These are phyloP conservation scores for Megaceryle torquata DNA, from an alignment of 2,113 vertebrate genomes.

Conservation along the genomic window DNA sequence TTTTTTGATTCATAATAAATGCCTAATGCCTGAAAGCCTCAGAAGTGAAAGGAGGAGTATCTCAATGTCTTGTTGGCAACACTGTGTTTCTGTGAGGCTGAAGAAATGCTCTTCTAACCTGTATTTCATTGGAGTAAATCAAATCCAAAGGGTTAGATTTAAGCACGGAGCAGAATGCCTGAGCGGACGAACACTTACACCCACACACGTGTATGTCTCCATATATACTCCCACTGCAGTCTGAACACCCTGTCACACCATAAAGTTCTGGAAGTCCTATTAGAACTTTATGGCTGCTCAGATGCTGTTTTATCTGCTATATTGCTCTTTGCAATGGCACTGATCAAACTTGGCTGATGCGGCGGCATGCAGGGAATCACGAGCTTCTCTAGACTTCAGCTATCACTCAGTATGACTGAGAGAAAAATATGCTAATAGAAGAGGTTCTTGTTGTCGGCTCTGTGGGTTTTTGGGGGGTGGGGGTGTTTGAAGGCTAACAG, in stretches of 20 bases:
- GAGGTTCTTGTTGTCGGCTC: neutral
- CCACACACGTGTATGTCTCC: neutral
- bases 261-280: neutral
- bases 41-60: neutral
- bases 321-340: neutral
- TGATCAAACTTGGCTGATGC: neutral
- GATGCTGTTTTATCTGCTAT: neutral
- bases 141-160: neutral
- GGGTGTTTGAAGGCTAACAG: neutral
- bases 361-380: neutral
- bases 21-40: slow-evolving; percentile 7
- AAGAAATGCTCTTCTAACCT: neutral
- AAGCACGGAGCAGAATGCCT: neutral
- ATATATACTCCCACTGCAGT: neutral
- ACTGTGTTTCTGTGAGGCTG: neutral
- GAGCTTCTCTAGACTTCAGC: neutral
- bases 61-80: neutral
- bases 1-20: slow-evolving; percentile 2
- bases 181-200: neutral
- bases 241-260: neutral
- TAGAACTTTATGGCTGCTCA: neutral
- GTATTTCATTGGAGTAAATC: neutral
- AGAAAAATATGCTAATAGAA: neutral
- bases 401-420: neutral
- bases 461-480: too few relatives aligned